Evolutionary conservation across 2,113 vertebrate genomes (phyloP), one percentile per base, ranked within the genome.

Genomic region (Noctilio leporinus): DNA sequence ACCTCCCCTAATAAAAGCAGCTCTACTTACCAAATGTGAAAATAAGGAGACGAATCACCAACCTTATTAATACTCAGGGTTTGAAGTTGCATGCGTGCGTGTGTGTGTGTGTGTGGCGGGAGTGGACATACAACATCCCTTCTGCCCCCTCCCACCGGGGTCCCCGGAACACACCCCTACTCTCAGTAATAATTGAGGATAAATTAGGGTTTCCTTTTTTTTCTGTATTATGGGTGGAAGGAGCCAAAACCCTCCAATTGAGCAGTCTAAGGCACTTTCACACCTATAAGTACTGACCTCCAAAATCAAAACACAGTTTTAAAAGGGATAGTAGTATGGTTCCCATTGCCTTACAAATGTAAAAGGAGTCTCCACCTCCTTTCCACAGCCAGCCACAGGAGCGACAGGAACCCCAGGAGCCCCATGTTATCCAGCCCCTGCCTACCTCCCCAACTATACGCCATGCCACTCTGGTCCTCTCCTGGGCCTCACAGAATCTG

Each of bases 261-360:
- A 94, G 33, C 38, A 81, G 59, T 72, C 22, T 10, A 38, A 88
- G 70, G 12, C 65, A 75, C 49, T 47, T 77, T 83, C 57, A 86
- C 57, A 94, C 22, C 11, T 51, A 45, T 10, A 88, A 84, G 67
- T 57, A 64, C 10, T 47, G 35, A 70, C 62, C 84, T 87, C 47
- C 16, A 86, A 92, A 87, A 92, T 43, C 9, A 90, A 95, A 95
- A 86, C 33, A 38, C 30, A 78, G 59, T 76, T 88, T 87, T 19
- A 14, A 91, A 90, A 94, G 55, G 76, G 20, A n/a, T 16, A 57
- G 38, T 16, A 57, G 17, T 78, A 38, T 16, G 20, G 10, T 80
- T 83, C 78, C 70, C 40, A 70, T 3, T 38, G 38, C 45, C 64
- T 89, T 92, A 40, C 33, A 90, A 64, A 92, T 80, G n/a, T n/a